These are phyloP conservation scores for Geophilus truncorum DNA, from an alignment of 2,888 invertebrate species.

Conservation along the genomic window DNA sequence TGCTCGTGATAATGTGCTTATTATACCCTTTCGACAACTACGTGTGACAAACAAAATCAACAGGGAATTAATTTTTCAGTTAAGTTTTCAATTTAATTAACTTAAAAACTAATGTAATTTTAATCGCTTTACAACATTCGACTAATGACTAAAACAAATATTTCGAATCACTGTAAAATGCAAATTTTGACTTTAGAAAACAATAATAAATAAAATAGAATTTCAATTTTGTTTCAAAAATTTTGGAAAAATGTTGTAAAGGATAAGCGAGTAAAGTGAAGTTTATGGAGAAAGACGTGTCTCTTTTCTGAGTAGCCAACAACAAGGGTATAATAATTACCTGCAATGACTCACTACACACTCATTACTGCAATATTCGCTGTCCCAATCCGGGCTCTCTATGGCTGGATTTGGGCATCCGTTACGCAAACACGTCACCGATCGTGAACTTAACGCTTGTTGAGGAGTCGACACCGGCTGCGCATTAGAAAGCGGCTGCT, in stretches of 20 bases:
- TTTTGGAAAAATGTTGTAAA: neutral
- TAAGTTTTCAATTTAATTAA: neutral
- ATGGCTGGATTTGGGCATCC: slow-evolving; percentile 88
- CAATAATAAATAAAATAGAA: neutral
- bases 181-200: neutral
- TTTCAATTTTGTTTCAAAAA: neutral
- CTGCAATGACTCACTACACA: slow-evolving; percentile 95
- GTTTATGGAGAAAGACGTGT: neutral
- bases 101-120: neutral
- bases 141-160: neutral
- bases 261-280: neutral
- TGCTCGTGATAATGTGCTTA: slow-evolving; percentile 12
- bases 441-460: slow-evolving; percentile 38
- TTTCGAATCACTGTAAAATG: neutral
- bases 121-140: neutral
- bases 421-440: slow-evolving; percentile 55
- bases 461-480: slow-evolving; percentile 28
- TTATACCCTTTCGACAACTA: slow-evolving; percentile 27
- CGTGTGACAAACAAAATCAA: slow-evolving; percentile 13
- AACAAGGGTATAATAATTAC: slow-evolving; percentile 48
- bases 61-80: neutral
- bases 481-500: neutral
- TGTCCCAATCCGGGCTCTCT: slow-evolving; percentile 90
- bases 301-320: slow-evolving; percentile 17
- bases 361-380: slow-evolving; percentile 94